Evolutionary conservation across 2,797 vertebrate genomes (phyloP), one percentile per base, ranked within the genome.

Genomic region (Poeciliopsis turneri): DNA sequence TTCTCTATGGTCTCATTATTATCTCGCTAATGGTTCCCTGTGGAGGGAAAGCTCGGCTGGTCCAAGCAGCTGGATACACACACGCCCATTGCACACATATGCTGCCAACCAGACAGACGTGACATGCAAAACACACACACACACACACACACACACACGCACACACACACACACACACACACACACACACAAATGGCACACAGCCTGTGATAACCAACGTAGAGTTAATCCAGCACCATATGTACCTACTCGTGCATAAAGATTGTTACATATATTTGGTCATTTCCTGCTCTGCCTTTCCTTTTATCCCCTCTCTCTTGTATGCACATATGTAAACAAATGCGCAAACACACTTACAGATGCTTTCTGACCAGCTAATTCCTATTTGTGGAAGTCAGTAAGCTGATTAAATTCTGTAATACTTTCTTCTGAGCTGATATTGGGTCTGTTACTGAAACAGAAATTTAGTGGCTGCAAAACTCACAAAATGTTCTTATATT

Each of bases 31-130:
- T 94, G 87, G 89, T 87, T 94, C 93, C 93, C 91, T 81, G 88
- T 93, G 91, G 93, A 94, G 85, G 84, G 86, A 85, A 92, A 91
- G 90, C 92, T 91, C 88, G 90, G 90, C 92, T 94, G 93, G 93
- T 90, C 87, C 88, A 90, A 89, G 91, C 92, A 93, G 86, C 92
- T 93, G 90, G 88, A 91, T 84, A 87, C 79, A 77, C 46, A 61
- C 74, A 80, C 64, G 64, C 55, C 55, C 75, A 74, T 78, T 64
- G 64, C 51, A 70, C 75, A 74, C 79, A 30, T 72, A 53, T 57
- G 45, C 72, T 36, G 39, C 39, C 72, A 46, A 33, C 76, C 68
- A 28, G 46, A 25, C 64, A 41, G 13, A 71, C 66, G 20, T 72
- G 64, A 81, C 70, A 49, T 25, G 41, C 41, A 64, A 73, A 75